A percentile compares a stretch with the other conserved stretches of the same genome.
phyloP scores from a whole-genome alignment of 2,888 invertebrate species.

The Ichneumon xanthorius region DNA sequence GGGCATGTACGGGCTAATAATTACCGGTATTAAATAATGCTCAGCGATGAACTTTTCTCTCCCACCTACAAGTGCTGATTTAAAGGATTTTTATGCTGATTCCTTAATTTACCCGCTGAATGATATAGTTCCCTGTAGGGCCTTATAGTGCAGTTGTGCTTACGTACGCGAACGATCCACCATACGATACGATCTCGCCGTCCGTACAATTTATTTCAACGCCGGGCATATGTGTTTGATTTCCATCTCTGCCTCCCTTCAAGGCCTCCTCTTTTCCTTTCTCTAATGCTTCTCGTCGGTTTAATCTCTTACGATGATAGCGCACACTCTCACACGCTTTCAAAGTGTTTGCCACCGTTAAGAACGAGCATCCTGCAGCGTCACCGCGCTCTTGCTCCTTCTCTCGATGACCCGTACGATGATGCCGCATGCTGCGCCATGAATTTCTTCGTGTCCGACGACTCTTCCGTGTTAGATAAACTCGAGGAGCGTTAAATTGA shows the following conservation, averaged over 20 bases:
- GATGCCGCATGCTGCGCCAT: constrained; percentile 28
- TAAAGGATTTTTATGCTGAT: not conserved
- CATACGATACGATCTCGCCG: constrained; percentile 61
- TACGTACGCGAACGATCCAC: not conserved
- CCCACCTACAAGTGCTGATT: not conserved
- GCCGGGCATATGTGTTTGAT: not conserved
- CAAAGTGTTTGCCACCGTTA: constrained; percentile 35
- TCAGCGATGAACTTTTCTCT: not conserved
- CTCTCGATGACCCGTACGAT: constrained; percentile 8
- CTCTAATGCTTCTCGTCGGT: constrained; percentile 41
- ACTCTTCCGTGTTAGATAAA: constrained; percentile 19
- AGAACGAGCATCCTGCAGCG: constrained; percentile 29
- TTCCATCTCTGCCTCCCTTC: not conserved
- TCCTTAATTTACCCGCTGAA: not conserved
- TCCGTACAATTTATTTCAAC: constrained; percentile 69
- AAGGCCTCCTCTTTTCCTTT: constrained; percentile 11
- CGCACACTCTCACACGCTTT: constrained; percentile 21
- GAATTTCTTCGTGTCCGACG: constrained; percentile 11
- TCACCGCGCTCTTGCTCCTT: constrained; percentile 44
- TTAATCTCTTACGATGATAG: constrained; percentile 50
- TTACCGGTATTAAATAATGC: too few species aligned
- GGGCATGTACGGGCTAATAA: too few species aligned
- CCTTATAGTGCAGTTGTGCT: not conserved
- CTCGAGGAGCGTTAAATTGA: constrained; percentile 24
- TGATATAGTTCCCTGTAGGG: not conserved